A percentile compares a stretch with the other conserved stretches of the same genome.
These are phyloP conservation scores for Polydrusus tereticollis DNA, from an alignment of 2,888 invertebrate genomes.

Conservation along the genomic window DNA sequence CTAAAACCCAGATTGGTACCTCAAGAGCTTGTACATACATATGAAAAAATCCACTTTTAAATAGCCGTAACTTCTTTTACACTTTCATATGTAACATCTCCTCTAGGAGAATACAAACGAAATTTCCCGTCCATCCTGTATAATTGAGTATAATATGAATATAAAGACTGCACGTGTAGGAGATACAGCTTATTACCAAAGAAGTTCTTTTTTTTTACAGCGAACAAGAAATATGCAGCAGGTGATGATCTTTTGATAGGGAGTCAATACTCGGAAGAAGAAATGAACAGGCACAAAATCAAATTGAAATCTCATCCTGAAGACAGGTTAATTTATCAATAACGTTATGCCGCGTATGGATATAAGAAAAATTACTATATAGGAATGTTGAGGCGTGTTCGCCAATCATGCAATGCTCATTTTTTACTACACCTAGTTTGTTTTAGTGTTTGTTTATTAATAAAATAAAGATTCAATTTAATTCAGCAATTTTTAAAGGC, in stretches of 20 bases:
- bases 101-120: too few relatives aligned
- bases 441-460: too few relatives aligned
- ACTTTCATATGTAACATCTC: too few relatives aligned
- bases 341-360: neutral
- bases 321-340: constrained; percentile 14
- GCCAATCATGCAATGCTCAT: neutral
- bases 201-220: neutral
- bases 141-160: too few relatives aligned
- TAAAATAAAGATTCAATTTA: too few relatives aligned
- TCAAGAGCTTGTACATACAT: too few relatives aligned
- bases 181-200: neutral
- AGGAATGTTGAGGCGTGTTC: neutral
- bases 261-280: neutral
- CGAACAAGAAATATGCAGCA: constrained; percentile 6
- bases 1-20: too few relatives aligned
- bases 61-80: too few relatives aligned
- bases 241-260: constrained; percentile 2
- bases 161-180: neutral
- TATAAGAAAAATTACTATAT: neutral
- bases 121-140: too few relatives aligned
- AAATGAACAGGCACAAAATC: constrained; percentile 6
- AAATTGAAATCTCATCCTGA: constrained; percentile 8
- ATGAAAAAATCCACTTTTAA: too few relatives aligned
- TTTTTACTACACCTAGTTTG: too few relatives aligned
- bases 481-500: too few relatives aligned